Base-by-base conservation (phyloP, 2,888 invertebrate species). In the Keiferia lycopersicella region DNA sequence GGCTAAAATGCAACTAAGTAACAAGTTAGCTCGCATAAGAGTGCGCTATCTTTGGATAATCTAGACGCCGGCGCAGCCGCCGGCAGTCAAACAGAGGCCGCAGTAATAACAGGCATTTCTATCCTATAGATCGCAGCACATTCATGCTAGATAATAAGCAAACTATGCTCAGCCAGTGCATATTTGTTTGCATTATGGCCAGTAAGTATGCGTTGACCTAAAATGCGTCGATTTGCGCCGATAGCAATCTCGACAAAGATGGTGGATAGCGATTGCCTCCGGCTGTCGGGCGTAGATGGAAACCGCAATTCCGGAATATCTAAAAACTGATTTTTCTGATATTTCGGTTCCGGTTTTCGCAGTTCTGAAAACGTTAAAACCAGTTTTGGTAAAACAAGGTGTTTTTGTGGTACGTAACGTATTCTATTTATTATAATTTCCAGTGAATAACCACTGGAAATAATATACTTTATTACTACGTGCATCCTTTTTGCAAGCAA, bases 131-230 rank as follows among this genome's bases (percentile, higher is more conserved):
- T 45, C n/a, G n/a, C 45, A 45, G 45, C 41, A 41, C 41, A 51
- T 53, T 53, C 22, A 20, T 22, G 51, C 22, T 22, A 53, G 51
- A 53, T 22, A 53, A 53, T 22, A 22, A 22, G 22, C 22, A 22
- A 53, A 53, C 45, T 53, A 53, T 22, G 22, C 51, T 26, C 1
- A 50, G 22, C 11, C 14, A 51, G 22, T 16, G 51, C 51, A 51
- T 56, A 14, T 22, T 56, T 30, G 34, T 56, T 56, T 56, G 26
- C 16, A 30, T 56, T 56, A 30, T 34, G 12, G 56, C 56, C 56
- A 16, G 26, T 56, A 56, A 56, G 34, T 56, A 56, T 34, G 16
- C 34, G 26, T 56, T 56, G 56, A 18, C 56, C 56, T 34, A 56
- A 34, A 34, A 34, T 56, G 34, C 30, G 18, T 56, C 56, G 34